These are phyloP conservation scores for Orthosia gracilis DNA, from an alignment of 2,888 invertebrate genomes.

Conservation along the genomic window DNA sequence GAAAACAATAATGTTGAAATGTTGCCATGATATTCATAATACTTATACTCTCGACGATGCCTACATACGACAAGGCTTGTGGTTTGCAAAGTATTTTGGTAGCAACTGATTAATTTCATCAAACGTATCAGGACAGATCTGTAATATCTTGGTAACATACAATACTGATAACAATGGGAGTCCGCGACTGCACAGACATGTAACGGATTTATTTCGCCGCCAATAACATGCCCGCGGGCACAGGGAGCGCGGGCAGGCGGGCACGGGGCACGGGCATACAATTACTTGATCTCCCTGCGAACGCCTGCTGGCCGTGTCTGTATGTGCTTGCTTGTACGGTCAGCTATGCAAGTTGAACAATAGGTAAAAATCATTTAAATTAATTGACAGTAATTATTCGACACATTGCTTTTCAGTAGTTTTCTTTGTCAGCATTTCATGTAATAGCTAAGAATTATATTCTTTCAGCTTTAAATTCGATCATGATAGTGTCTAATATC, in stretches of 20 bases:
- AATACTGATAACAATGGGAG: conserved; percentile 28
- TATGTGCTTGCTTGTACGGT: background rate
- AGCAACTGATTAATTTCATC: background rate
- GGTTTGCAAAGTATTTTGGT: background rate
- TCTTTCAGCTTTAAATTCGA: background rate
- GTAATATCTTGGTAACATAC: conserved; percentile 4
- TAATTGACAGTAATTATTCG: background rate
- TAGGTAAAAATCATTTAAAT: background rate
- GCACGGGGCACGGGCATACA: conserved; percentile 17
- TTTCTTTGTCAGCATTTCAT: background rate
- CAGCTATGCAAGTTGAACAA: background rate
- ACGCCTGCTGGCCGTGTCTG: conserved; percentile 24
- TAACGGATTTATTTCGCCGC: conserved; percentile 36
- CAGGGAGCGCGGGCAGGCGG: background rate
- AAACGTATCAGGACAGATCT: background rate
- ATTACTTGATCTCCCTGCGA: conserved; percentile 58
- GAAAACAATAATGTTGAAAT: background rate
- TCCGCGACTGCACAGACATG: background rate
- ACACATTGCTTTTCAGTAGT: background rate
- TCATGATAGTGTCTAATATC: background rate
- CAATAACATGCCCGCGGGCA: conserved; percentile 15
- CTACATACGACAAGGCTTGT: no score
- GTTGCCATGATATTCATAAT: background rate
- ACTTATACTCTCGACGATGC: no score
- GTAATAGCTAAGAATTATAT: background rate